Evolutionary conservation across 1,140 invertebrate genomes (phyloP), one percentile per base, ranked within the genome.

Genomic region (Polypedilum pembai): DNA sequence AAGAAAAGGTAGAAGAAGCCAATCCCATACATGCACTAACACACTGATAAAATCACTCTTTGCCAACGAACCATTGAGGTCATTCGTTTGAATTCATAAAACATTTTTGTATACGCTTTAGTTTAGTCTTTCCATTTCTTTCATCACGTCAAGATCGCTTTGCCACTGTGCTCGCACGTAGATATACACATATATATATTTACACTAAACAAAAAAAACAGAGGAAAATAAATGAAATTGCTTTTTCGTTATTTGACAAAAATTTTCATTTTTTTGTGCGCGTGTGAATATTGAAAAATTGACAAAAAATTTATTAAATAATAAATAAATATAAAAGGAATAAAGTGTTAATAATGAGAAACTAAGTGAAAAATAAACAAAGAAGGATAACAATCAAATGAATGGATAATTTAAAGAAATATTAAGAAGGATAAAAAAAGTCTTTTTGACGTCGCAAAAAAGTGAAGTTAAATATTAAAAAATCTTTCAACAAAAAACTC

Each of bases 71-170:
- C 45, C 45, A 56, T 56, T 56, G 45, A 56, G 45, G 45, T 56
- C 45, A 56, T 56, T 56, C 45, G 45, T 56, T n/a, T 4, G 45
- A 56, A 33, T 33, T 56, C 12, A 18, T n/a, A 69, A 69, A 18
- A 69, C 18, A 18, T n/a, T 69, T 69, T 18, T 8, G 65, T 69
- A 4, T n/a, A 18, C 8, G n/a, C n/a, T 69, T 69, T 69, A 18
- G 20, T 21, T 69, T 69, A 69, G 65, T 69, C 65, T n/a, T 69
- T 69, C 65, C 65, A 69, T 69, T 69, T 69, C n/a, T 20, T 69
- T 69, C 65, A 69, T 69, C 65, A 20, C 65, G 65, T 20, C 20
- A 69, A 69, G 45, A 10, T 69, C 65, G 65, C 45, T 69, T 18
- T 69, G 65, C 65, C 45, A 56, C 45, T 56, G 45, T 56, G 45